phyloP scores from a whole-genome alignment of 1,140 invertebrate species.

The Phocides pigmalion region DNA sequence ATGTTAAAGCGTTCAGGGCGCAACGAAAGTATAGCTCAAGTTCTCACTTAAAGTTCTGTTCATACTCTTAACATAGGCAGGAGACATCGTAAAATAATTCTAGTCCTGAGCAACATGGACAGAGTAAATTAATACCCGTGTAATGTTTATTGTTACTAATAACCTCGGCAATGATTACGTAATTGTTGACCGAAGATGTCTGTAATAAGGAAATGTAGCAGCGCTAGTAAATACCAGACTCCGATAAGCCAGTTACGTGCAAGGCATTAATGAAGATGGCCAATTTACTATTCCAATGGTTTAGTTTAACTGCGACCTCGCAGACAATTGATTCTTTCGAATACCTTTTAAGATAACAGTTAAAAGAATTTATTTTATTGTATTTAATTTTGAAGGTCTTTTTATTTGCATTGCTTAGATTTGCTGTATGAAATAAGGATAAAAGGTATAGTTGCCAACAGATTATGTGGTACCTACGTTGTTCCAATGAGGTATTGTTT shows the following conservation, averaged over 20 bases:
- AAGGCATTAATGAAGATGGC: slow-evolving; percentile 35
- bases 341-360: not conserved
- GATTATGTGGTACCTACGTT: slow-evolving; percentile 2
- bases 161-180: slow-evolving; percentile 21
- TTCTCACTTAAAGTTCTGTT: no score
- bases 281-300: slow-evolving; percentile 35
- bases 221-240: slow-evolving; percentile 4
- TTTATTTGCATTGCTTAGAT: no score
- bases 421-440: slow-evolving; percentile 4
- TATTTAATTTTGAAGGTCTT: no score
- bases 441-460: not conserved
- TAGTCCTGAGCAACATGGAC: no score
- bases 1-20: no score
- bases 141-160: slow-evolving; percentile 32
- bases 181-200: slow-evolving; percentile 34
- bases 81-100: no score
- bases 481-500: slow-evolving; percentile 12
- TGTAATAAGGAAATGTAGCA: slow-evolving; percentile 41
- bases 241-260: slow-evolving; percentile 9
- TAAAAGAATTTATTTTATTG: no score
- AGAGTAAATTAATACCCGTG: slow-evolving; percentile 10
- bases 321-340: slow-evolving; percentile 5
- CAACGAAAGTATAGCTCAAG: no score
- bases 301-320: slow-evolving; percentile 14
- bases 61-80: no score